These are phyloP conservation scores for Drosophila azteca DNA, from an alignment of 1,140 invertebrate species.

Conservation along the genomic window DNA sequence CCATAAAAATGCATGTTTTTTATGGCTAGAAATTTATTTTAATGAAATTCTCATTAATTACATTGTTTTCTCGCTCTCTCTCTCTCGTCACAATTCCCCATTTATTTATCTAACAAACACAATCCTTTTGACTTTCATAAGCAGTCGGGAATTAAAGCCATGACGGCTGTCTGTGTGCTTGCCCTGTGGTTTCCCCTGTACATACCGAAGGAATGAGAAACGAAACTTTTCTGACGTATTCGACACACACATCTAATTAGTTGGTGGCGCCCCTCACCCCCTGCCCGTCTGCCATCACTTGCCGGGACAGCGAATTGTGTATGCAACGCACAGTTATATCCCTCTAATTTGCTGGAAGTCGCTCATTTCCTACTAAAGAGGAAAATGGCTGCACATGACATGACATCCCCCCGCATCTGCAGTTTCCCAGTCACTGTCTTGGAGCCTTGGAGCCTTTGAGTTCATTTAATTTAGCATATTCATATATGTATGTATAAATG, in stretches of 20 bases:
- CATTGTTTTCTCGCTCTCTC: background rate
- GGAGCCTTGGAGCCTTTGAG: slow-evolving; percentile 7
- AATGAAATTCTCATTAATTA: slow-evolving; percentile 3
- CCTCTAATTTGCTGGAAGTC: slow-evolving; percentile 29
- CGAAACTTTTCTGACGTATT: slow-evolving; percentile 18
- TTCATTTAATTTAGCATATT: slow-evolving; percentile 32
- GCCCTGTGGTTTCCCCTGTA: background rate
- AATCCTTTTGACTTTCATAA: slow-evolving; percentile 4
- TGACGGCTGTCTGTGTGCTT: slow-evolving; percentile 13
- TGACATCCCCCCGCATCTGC: background rate
- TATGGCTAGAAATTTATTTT: too few relatives aligned
- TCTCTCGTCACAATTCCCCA: background rate
- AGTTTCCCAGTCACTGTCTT: background rate
- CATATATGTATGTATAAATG: slow-evolving; percentile 18
- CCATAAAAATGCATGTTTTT: background rate
- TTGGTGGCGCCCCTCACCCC: background rate
- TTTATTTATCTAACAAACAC: background rate
- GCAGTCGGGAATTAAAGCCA: slow-evolving; percentile 22
- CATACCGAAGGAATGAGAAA: too few relatives aligned
- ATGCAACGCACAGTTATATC: slow-evolving; percentile 26
- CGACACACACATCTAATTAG: slow-evolving; percentile 35
- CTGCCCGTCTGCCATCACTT: background rate
- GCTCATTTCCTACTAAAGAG: slow-evolving; percentile 25
- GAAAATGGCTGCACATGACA: slow-evolving; percentile 33
- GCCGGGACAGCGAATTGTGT: slow-evolving; percentile 14